A percentile compares a stretch with the other conserved stretches of the same genome.
These are phyloP conservation scores for Phrynosoma blainvillii DNA, from an alignment of 2,113 vertebrate genomes.

Conservation along the genomic window DNA sequence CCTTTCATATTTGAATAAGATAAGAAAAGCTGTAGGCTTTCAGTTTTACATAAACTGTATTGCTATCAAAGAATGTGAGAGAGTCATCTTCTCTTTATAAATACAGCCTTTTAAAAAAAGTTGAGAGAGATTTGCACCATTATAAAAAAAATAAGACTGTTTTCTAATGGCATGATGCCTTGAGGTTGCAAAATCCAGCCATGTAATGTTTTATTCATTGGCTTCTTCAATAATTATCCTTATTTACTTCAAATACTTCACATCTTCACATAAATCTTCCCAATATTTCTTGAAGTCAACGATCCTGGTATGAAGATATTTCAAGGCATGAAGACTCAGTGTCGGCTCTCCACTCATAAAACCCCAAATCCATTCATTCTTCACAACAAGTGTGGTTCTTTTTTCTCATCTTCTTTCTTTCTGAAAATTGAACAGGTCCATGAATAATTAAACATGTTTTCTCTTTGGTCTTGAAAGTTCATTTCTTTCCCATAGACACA, in stretches of 20 bases:
- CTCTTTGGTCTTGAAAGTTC: conserved; percentile 52
- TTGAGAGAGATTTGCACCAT: conserved; percentile 31
- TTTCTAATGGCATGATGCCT: conserved; percentile 55
- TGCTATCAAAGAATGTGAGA: conserved; percentile 53
- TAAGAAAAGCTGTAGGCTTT: conserved; percentile 44
- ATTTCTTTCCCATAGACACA: conserved; percentile 40
- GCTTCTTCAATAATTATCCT: conserved; percentile 69
- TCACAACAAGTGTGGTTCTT: conserved; percentile 27
- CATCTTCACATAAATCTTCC: conserved; percentile 64
- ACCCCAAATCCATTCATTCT: conserved; percentile 46
- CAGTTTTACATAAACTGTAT: conserved; percentile 63
- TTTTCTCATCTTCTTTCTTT: conserved; percentile 22
- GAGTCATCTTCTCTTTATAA: conserved; percentile 49
- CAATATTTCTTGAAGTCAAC: conserved; percentile 60
- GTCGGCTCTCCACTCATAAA: conserved; percentile 61
- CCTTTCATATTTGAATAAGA: conserved; percentile 32
- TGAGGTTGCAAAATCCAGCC: conserved; percentile 34
- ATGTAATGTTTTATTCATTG: conserved; percentile 70
- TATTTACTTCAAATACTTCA: conserved; percentile 51
- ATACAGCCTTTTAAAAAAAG: conserved; percentile 38
- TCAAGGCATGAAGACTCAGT: conserved; percentile 38
- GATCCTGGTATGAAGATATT: conserved; percentile 36
- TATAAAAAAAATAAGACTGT: conserved; percentile 62
- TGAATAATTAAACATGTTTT: conserved; percentile 74
- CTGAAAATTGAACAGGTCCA: conserved; percentile 57